A percentile compares a stretch with the other conserved stretches of the same genome.
phyloP scores from a whole-genome alignment of 2,888 invertebrate species.

The Rhimphoctona megacephalus region DNA sequence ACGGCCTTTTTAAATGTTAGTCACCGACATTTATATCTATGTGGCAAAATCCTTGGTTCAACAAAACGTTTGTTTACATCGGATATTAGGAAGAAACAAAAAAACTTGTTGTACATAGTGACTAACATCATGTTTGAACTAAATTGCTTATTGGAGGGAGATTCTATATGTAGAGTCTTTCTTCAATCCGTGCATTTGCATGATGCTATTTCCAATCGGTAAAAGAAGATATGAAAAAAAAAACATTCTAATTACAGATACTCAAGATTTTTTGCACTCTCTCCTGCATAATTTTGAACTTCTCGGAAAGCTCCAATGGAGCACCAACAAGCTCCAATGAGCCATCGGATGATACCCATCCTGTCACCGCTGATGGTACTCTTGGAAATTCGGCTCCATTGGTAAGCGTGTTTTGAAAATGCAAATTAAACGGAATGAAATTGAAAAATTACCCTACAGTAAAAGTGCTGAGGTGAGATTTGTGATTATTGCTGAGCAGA shows the following conservation, averaged over 20 bases:
- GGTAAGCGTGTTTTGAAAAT: slow-evolving; percentile 8
- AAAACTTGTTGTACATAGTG: neutral
- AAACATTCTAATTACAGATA: neutral
- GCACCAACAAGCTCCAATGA: neutral
- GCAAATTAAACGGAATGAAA: neutral
- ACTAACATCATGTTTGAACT: neutral
- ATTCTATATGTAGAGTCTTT: neutral
- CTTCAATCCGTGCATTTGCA: no score
- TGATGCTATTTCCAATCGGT: neutral
- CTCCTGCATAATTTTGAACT: neutral
- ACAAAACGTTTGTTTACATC: neutral
- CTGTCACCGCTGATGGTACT: neutral
- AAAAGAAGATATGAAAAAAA: neutral
- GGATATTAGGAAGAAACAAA: neutral
- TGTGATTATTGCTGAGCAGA: neutral
- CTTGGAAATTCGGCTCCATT: slow-evolving; percentile 4
- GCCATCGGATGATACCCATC: neutral
- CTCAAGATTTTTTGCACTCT: neutral
- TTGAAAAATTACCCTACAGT: no score
- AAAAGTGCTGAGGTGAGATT: no score
- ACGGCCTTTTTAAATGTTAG: slow-evolving; percentile 6
- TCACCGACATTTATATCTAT: neutral
- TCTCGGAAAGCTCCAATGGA: neutral
- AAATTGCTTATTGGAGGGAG: neutral
- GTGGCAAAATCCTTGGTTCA: neutral